Evolutionary conservation across 2,888 invertebrate species (phyloP), one percentile per base, ranked within the genome.

Genomic region (Cynaeus angustus): DNA sequence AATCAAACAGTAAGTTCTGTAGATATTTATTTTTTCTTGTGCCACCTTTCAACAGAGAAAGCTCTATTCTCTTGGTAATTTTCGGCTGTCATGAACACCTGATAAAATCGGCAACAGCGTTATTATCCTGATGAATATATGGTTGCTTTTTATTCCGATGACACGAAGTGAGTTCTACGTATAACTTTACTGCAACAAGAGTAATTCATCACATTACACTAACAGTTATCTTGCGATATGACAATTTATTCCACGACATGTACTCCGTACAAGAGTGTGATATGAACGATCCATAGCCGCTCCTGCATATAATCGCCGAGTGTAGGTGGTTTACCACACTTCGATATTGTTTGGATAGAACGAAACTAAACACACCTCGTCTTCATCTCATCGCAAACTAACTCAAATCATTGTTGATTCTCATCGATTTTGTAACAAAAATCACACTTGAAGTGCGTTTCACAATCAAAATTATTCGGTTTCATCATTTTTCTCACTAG

Each of bases 281-380:
- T 53, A 65, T 43, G 33, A 65, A 45, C 30, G 65, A 64, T 55
- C 52, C 37, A 45, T 7, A 46, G 66, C 66, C 66, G 66, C 66
- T 66, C 66, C 66, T 48, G 66, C 66, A 48, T 21, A 21, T 61
- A 41, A 55, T 55, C 30, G 43, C 45, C 43, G 43, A 21, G 66
- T 50, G 66, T 66, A 33, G 66, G 66, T 56, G 66, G 56, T 48
- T 66, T 53, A 62, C 48, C 61, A 62, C 62, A 64, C 62, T 64
- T 46, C 14, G 55, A 33, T 64, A 64, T 52, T 64, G 64, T 64
- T 64, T 28, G 30, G 41, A 21, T 37, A 53, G 33, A 64, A 64
- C 59, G 45, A 13, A 58, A 46, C 43, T 28, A 33, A 46, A 59
- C 59, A 59, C 59, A 59, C 59, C 59, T 59, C 43, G 41, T 38